Conservation (phyloP, 1,140 invertebrate genomes). For the Sitophilus oryzae region DNA sequence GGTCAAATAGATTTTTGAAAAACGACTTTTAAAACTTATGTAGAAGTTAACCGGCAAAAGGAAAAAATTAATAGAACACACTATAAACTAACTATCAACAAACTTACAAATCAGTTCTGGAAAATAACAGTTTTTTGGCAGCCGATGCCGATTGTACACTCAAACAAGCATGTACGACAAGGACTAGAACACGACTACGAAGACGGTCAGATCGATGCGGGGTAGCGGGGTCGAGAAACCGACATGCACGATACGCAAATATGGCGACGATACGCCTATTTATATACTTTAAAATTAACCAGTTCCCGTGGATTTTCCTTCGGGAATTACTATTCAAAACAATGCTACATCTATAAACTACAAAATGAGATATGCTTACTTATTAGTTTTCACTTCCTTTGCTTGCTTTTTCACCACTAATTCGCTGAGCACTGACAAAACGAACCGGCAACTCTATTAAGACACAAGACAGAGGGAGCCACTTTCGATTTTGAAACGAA, state of each 20-base stretch:
- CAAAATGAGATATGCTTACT: constrained; percentile 13
- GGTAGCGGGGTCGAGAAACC: constrained; percentile 35
- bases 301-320: neutral
- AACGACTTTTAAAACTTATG: neutral
- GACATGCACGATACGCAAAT: constrained; percentile 32
- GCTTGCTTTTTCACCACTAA: constrained; percentile 2
- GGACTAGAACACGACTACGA: constrained; percentile 41
- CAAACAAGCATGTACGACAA: constrained; percentile 34
- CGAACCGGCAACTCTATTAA: constrained; percentile 14
- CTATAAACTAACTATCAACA: constrained; percentile 22
- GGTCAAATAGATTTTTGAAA: constrained; percentile 14
- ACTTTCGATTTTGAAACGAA: neutral
- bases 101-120: constrained; percentile 39
- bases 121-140: constrained; percentile 31
- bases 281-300: constrained; percentile 1
- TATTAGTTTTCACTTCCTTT: constrained; percentile 5
- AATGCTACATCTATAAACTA: constrained; percentile 2
- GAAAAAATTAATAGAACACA: constrained; percentile 2
- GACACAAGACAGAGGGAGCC: constrained; percentile 18
- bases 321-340: neutral
- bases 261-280: constrained; percentile 21
- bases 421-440: constrained; percentile 10
- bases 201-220: constrained; percentile 35
- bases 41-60: too few relatives aligned
- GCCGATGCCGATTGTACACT: constrained; percentile 31